phyloP scores from a whole-genome alignment of 2,888 invertebrate genomes.

The Monoplex corrugatus region DNA sequence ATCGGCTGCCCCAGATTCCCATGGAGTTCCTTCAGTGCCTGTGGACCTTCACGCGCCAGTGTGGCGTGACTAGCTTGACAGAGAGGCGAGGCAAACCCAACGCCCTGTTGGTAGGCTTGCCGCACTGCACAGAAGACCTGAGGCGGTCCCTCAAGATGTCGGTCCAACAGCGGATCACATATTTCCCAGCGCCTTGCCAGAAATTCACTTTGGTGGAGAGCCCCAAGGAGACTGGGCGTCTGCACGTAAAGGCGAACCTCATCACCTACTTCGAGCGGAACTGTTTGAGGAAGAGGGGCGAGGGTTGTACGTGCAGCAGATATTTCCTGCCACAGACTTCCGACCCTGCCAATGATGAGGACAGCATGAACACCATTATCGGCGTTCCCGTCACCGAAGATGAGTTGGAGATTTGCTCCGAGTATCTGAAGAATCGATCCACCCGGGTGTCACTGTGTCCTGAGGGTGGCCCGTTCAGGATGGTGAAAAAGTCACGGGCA shows the following conservation, averaged over 20 bases:
- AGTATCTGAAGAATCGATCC: background rate
- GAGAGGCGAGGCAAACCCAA: background rate
- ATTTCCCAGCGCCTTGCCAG: background rate
- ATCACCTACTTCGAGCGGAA: background rate
- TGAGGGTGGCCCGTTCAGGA: background rate
- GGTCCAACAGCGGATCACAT: background rate
- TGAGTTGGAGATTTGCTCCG: background rate
- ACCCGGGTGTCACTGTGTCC: constrained; percentile 18
- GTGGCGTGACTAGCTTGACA: background rate
- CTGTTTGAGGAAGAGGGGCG: background rate
- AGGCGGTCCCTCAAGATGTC: background rate
- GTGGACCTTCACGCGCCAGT: background rate
- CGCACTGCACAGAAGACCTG: background rate
- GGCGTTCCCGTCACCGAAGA: background rate
- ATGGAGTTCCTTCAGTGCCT: constrained; percentile 8
- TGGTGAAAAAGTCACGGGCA: background rate
- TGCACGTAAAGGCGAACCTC: background rate
- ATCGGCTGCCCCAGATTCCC: background rate
- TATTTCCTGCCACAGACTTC: background rate
- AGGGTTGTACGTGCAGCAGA: background rate
- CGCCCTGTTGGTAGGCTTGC: background rate
- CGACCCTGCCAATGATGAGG: background rate
- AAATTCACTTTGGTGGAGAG: background rate
- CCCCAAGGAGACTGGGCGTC: background rate
- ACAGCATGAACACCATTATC: background rate